Base-by-base conservation (phyloP, 1,140 invertebrate species). In the Drosophila murphyi region DNA sequence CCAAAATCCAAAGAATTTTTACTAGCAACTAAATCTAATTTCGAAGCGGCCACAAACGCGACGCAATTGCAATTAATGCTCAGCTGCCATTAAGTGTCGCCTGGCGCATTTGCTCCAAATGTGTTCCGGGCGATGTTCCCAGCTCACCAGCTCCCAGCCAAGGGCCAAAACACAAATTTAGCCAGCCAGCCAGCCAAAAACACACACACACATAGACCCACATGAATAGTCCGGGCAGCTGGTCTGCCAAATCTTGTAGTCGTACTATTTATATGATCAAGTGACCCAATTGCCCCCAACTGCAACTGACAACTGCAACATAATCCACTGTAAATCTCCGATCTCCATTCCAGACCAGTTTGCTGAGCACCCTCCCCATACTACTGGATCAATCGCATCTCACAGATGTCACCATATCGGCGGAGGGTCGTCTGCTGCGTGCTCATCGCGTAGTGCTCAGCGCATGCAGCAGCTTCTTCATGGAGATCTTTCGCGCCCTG, bases 391-490 rank as follows among this genome's bases (percentile, higher is more conserved):
- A 96, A 64, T 97, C 97, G 82, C 95, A 97, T 88, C 94, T 98
- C 85, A 97, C 97, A 39, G 97, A 98, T 93, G 96, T 98, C 10
- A 98, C 97, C 10, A 93, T 98, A 34, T 97, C 96, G 72, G 97
- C 97, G 34, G 96, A 96, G 76, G 96, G 96, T 7, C 94, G 95
- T 60, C 94, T 95, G 32, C 93, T 98, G 56, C 95, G 96, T 81
- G 97, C 97, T 20, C 97, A 98, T 92, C 95, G 95, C 86, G 95
- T 98, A 41, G 96, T 98, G 54, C 93, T 98, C 39, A 97, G 97
- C 12, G 97, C 97, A 60, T 98, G 97, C 93, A 98, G 97, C 93
- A 96, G 96, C 75, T 98, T 98, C 93, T 98, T 98, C 93, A 96
- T 97, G 92, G 96, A 97, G 82, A 93, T 98, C 62, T 97, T 98